phyloP scores from a whole-genome alignment of 2,888 invertebrate species.

The Helleia helle region DNA sequence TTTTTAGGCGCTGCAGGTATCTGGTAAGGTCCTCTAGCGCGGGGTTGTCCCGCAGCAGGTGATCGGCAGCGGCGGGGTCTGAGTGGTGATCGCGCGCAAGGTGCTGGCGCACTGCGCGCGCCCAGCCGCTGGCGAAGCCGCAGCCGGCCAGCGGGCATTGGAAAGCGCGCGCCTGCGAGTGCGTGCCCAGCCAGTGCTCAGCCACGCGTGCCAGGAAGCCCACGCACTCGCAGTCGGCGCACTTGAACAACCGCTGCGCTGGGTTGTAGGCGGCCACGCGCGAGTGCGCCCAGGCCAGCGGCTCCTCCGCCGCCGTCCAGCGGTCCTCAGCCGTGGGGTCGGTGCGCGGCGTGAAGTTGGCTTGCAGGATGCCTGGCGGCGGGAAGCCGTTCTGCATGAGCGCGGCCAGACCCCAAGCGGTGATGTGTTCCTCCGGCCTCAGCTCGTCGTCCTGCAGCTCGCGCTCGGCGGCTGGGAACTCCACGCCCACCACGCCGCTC shows the following conservation, averaged over 20 bases:
- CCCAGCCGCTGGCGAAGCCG: conserved; percentile 84
- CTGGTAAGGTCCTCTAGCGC: conserved; percentile 83
- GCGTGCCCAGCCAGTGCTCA: conserved; percentile 84
- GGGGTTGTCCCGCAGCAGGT: conserved; percentile 80
- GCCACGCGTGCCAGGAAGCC: conserved; percentile 82
- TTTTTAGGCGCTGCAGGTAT: conserved; percentile 79
- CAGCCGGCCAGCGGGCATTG: conserved; percentile 79
- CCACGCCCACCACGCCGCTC: conserved; percentile 51
- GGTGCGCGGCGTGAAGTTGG: conserved; percentile 70
- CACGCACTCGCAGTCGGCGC: conserved; percentile 83
- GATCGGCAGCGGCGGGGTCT: conserved; percentile 76
- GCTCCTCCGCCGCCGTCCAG: conserved; percentile 82
- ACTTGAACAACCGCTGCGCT: conserved; percentile 82
- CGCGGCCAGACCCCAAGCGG: conserved; percentile 83
- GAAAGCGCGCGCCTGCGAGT: conserved; percentile 79
- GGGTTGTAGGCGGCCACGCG: conserved; percentile 87
- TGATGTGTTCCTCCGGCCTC: conserved; percentile 82
- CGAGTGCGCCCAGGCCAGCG: conserved; percentile 83
- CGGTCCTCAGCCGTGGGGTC: conserved; percentile 67
- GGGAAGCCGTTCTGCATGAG: conserved; percentile 84
- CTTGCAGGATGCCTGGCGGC: conserved; percentile 76
- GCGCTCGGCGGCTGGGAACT: conserved; percentile 62
- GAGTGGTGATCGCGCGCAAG: conserved; percentile 81
- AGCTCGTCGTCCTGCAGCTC: conserved; percentile 69
- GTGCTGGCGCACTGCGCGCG: conserved; percentile 82